These are phyloP conservation scores for Syngnathus scovelli DNA, from an alignment of 2,113 vertebrate species.

Conservation along the genomic window DNA sequence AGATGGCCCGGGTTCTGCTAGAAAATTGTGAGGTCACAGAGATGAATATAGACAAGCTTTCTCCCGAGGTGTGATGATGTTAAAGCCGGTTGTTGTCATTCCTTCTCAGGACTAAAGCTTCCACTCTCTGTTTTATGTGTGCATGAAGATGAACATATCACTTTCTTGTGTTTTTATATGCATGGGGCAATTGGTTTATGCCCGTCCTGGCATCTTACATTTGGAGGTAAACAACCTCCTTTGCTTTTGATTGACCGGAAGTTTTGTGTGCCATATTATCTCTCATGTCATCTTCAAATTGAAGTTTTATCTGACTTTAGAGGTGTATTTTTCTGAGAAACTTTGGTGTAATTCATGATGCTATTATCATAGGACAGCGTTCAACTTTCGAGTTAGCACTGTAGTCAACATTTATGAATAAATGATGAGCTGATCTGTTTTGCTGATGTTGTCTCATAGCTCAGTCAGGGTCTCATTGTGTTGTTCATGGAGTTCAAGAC, in stretches of 20 bases:
- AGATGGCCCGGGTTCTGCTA: conserved; percentile 62
- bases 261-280: too few species aligned
- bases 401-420: conserved; percentile 21
- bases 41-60: conserved; percentile 21
- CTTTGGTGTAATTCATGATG: neutral
- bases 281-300: neutral
- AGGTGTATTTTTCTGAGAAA: neutral
- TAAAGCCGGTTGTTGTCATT: conserved; percentile 20
- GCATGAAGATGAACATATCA: neutral
- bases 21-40: conserved; percentile 32
- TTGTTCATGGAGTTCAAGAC: conserved; percentile 37
- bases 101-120: neutral
- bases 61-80: conserved; percentile 36
- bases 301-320: neutral
- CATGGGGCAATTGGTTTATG: too few species aligned
- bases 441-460: conserved; percentile 26
- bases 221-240: too few species aligned
- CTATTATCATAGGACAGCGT: conserved; percentile 5
- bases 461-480: conserved; percentile 31
- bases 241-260: neutral
- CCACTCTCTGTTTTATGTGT: neutral
- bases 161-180: conserved; percentile 6
- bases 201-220: too few species aligned
- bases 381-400: neutral
- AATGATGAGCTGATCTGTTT: conserved; percentile 17